Evolutionary conservation across 2,888 invertebrate genomes (phyloP).

Genomic region (Hyposoter didymator): DNA sequence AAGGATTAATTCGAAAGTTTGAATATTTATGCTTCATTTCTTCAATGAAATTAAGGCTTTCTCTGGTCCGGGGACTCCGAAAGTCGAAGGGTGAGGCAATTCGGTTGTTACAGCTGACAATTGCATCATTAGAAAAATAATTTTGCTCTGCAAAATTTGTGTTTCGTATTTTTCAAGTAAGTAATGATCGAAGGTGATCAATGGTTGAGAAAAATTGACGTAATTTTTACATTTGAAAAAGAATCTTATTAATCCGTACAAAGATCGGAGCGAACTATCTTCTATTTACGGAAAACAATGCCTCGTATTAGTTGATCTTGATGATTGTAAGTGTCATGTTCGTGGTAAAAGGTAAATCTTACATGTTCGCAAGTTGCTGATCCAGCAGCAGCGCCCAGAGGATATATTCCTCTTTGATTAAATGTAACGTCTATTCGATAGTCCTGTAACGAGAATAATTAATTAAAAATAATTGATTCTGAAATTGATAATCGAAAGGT

Average conservation of each 20-base stretch:
- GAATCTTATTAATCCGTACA: background rate
- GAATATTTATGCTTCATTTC: no score
- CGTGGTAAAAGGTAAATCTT: constrained; percentile 91
- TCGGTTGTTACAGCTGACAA: no score
- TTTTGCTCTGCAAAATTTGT: no score
- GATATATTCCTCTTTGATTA: constrained; percentile 93
- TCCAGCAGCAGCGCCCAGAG: constrained; percentile 90
- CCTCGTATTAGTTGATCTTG: constrained; percentile 92
- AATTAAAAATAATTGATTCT: background rate
- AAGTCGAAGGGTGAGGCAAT: no score
- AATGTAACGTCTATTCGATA: constrained; percentile 93
- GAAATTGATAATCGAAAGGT: background rate
- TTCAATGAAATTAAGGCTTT: no score
- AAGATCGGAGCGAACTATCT: background rate
- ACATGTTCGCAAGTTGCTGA: constrained; percentile 89
- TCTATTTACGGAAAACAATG: constrained; percentile 87
- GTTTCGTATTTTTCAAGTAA: no score
- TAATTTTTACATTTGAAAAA: background rate
- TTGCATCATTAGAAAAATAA: no score
- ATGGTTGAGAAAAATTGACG: no score
- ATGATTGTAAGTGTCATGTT: constrained; percentile 88
- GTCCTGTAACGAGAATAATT: constrained; percentile 84
- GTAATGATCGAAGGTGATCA: no score
- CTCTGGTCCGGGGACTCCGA: no score
- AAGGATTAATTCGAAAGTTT: no score